Evolutionary conservation across 64 coral and sea anemone species (phyloP), one percentile per base, ranked within the genome.

Genomic region (Dendronephthya gigantea): DNA sequence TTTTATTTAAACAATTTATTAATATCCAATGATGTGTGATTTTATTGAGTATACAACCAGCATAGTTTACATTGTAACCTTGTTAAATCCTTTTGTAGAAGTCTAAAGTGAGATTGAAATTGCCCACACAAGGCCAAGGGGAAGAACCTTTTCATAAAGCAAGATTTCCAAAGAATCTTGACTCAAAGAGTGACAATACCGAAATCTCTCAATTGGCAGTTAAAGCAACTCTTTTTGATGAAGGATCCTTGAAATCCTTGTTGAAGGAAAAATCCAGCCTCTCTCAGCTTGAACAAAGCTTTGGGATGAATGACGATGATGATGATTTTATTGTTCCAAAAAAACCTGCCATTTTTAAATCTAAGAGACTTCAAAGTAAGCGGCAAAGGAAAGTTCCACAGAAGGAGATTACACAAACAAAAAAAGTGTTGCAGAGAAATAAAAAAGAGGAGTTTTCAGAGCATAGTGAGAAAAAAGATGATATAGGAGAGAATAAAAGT

Each of bases 331-430:
- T 40, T 34, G 83, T 36, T 13, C 79, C 51, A 29, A 43, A 12
- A 0, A 66, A 34, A 47, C n/a, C 40, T n/a, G 49, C 62, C 31
- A 85, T 86, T 23, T 93, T 89, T 84, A 92, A 85, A 75, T 93
- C 91, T 23, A 93, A 87, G 52, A 83, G 84, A 40, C 76, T 93
- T 1, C 88, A 87, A 19, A 49, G 86, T 27, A 36, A 82, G 40
- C 83, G 86, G 29, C 43, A 86, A 43, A 90, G 65, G 52, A 62
- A 51, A 36, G 84, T 86, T 15, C 51, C 15, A 58, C 59, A 58
- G 10, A 82, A 4, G 0, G 28, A 19, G 16, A 66, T 39, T 35
- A 36, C 35, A 49, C 29, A 10, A 12, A 37, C 27, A 75, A 39
- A 50, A 47, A 86, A 16, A 37, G 48, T n/a, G 48, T 59, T 39